Evolutionary conservation across 2,113 vertebrate species (phyloP).

Genomic region (Fulmarus glacialis): DNA sequence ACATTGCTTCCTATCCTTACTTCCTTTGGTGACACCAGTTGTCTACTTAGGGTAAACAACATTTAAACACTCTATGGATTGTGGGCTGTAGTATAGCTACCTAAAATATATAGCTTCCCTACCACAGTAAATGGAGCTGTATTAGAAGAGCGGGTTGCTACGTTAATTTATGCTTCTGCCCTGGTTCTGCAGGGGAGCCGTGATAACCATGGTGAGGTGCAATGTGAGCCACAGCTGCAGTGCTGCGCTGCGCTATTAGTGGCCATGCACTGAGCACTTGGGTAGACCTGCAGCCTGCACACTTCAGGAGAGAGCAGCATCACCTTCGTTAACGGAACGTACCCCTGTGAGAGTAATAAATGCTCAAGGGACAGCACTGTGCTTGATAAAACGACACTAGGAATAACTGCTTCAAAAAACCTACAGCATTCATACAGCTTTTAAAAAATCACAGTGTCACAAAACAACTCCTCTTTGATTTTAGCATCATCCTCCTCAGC

Average conservation of each 20-base stretch:
- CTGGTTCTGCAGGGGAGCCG: not conserved
- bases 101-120: not conserved
- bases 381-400: not conserved
- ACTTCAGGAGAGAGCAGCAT: not conserved
- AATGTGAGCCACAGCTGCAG: not conserved
- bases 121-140: not conserved
- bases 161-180: not conserved
- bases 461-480: not conserved
- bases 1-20: not conserved
- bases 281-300: not conserved
- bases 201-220: not conserved
- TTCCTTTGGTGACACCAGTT: not conserved
- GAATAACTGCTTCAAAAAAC: not conserved
- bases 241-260: not conserved
- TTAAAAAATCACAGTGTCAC: not conserved
- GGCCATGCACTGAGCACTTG: not conserved
- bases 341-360: not conserved
- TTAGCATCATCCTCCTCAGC: not conserved
- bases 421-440: fast-evolving
- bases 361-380: not conserved
- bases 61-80: not conserved
- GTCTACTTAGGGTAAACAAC: not conserved
- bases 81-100: not conserved
- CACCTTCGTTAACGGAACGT: fast-evolving
- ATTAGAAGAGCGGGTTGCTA: not conserved